Percentiles rank a stretch among this genome's conserved stretches.
Evolutionary conservation across 1,140 invertebrate species (phyloP).

Genomic region (Periplaneta americana): DNA sequence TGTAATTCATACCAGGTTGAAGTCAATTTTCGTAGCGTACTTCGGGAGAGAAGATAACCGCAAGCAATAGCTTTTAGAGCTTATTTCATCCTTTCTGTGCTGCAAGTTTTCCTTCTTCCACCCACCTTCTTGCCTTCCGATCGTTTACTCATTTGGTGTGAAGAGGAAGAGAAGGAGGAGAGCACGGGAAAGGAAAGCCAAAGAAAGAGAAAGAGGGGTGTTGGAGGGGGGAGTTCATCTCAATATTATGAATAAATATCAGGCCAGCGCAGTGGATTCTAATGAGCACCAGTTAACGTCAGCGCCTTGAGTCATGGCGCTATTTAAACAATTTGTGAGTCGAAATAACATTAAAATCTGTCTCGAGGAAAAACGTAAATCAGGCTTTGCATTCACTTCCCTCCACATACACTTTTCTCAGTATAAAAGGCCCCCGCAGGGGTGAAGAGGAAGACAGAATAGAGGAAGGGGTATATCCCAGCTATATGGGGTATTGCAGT

Average conservation of each 20-base stretch:
- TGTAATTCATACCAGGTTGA: constrained; percentile 5
- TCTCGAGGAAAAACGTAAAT: constrained; percentile 37
- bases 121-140: neutral
- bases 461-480: constrained; percentile 14
- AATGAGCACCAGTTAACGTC: constrained; percentile 45
- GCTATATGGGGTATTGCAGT: constrained; percentile 22
- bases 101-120: neutral
- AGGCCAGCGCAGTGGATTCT: constrained; percentile 28
- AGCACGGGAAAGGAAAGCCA: neutral
- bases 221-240: constrained; percentile 16
- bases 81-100: neutral
- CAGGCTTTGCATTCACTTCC: constrained; percentile 36
- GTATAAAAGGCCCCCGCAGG: neutral
- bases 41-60: constrained; percentile 8
- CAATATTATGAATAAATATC: constrained; percentile 25
- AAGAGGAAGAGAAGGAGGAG: neutral
- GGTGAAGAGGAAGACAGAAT: constrained; percentile 1
- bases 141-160: constrained; percentile 10
- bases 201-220: neutral
- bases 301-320: constrained; percentile 41
- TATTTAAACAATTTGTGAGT: constrained; percentile 49
- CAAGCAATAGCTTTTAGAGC: constrained; percentile 10
- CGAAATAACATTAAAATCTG: constrained; percentile 48
- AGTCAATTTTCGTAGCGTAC: constrained; percentile 13
- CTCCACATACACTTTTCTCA: constrained; percentile 5